Evolutionary conservation across 2,113 vertebrate species (phyloP), one percentile per base, ranked within the genome.

Genomic region (Ctenomys sociabilis): DNA sequence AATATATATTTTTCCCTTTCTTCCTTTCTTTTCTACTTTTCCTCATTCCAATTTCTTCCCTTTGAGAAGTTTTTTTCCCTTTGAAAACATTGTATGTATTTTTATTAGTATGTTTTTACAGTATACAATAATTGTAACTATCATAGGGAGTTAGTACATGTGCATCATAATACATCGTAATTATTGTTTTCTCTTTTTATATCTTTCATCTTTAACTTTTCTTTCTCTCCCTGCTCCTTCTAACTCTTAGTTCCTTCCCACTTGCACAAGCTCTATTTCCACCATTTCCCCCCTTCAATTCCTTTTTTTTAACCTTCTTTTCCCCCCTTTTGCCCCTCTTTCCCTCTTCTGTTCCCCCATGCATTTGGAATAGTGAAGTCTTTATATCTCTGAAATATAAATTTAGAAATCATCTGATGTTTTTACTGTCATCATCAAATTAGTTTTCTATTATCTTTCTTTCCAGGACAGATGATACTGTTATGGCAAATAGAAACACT

Each of bases 371-470:
- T 28, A 11, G 24, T 28, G 43, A 45, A 49, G 26, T 49, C 40
- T 7, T 87, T 85, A 30, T 66, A 43, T 92, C 17, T 54, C 52
- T 84, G 49, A 94, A 84, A 80, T 81, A 68, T 73, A 90, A 87
- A 88, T 52, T 90, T 78, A 59, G n/a, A 91, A 86, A 40, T 1
- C 3, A 45, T 9, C 22, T 52, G n/a, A 30, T 35, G 40, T 59
- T 68, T 89, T 61, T 68, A 84, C 57, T 49, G 21, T 85, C 4
- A 80, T 85, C 4, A 80, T 59, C 81, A 81, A 88, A 88, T 12
- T 90, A 35, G n/a, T 81, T 92, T 85, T 64, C 13, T 1, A 10
- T 84, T 45, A 70, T 85, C 37, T 86, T 90, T 90, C 10, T 21
- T 91, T 4, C 28, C 3, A 40, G 7, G 28, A 54, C 49, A 73